Conservation (phyloP, 2,113 vertebrate species). For the human (Homo sapiens) region GRCh38 chr22:46726001-46726500, state of each 20-base stretch:
- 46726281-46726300: not conserved
- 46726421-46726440: not conserved
- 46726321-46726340: accelerated
- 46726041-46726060: not conserved
- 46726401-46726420: accelerated
- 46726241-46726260: not conserved
- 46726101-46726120: not conserved
- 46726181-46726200: not conserved
- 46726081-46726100: not conserved
- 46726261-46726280: accelerated
- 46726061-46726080: no score
- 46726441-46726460: not conserved
- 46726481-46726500: not conserved
- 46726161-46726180: accelerated
- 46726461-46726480: accelerated
- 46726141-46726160: accelerated
- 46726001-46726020: not conserved
- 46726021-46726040: not conserved
- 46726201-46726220: no score
- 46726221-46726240: not conserved
- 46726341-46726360: not conserved
- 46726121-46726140: accelerated
- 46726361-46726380: not conserved
- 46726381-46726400: not conserved
- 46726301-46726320: accelerated